These are phyloP conservation scores for Pinna nobilis DNA, from an alignment of 1,140 invertebrate species.

Conservation along the genomic window DNA sequence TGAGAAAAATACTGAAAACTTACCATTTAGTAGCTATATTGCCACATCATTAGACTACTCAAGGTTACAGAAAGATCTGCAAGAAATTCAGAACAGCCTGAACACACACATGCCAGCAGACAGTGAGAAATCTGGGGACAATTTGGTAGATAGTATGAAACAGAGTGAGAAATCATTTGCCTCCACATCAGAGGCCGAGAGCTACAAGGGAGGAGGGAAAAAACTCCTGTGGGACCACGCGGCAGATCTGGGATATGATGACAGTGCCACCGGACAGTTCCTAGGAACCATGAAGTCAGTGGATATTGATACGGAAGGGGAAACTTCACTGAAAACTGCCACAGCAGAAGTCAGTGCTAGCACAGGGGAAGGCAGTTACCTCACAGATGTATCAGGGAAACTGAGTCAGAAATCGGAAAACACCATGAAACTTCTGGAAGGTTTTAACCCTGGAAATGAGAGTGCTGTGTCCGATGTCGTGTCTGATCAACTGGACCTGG, in stretches of 20 bases:
- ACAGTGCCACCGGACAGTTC: slow-evolving; percentile 47
- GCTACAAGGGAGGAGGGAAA: slow-evolving; percentile 46
- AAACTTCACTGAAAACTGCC: neutral
- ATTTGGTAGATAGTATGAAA: slow-evolving; percentile 14
- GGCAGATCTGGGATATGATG: slow-evolving; percentile 59
- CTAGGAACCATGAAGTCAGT: slow-evolving; percentile 52
- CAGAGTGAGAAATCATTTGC: slow-evolving; percentile 32
- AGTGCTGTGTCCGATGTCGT: slow-evolving; percentile 29
- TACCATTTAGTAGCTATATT: too few species aligned
- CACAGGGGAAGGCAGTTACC: slow-evolving; percentile 9
- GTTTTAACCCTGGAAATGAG: too few species aligned
- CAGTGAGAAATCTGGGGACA: slow-evolving; percentile 17
- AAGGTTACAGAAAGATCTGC: slow-evolving; percentile 57
- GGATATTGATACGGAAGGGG: slow-evolving; percentile 46
- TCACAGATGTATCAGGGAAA: slow-evolving; percentile 25
- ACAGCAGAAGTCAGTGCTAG: slow-evolving; percentile 2
- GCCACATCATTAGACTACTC: slow-evolving; percentile 55
- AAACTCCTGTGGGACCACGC: slow-evolving; percentile 64
- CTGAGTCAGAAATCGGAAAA: slow-evolving; percentile 29
- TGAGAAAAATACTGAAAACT: neutral
- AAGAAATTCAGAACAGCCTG: slow-evolving; percentile 65
- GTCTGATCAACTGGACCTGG: slow-evolving; percentile 34
- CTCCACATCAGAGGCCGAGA: slow-evolving; percentile 49
- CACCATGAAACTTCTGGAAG: slow-evolving; percentile 20
- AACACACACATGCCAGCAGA: slow-evolving; percentile 25